Evolutionary conservation across 2,113 vertebrate genomes (phyloP).

Genomic region (Symphodus melops): DNA sequence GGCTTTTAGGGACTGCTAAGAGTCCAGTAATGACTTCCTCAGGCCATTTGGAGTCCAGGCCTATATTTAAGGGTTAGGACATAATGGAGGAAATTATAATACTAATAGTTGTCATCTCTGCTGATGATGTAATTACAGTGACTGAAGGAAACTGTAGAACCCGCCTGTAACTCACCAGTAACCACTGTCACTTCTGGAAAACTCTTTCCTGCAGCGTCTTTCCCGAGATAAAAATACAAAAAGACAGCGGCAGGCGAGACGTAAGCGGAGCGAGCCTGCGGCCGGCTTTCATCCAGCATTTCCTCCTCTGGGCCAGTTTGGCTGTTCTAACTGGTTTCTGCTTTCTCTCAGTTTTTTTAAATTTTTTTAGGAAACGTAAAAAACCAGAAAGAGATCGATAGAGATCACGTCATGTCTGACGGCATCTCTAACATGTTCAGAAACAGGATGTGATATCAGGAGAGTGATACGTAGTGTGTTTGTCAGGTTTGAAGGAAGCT

Average conservation of each 20-base stretch:
- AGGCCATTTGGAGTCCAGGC: conserved; percentile 20
- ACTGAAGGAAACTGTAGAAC: conserved; percentile 37
- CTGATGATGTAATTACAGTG: conserved; percentile 34
- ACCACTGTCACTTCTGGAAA: conserved; percentile 45
- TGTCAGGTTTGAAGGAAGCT: conserved; percentile 10
- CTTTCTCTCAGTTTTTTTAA: conserved; percentile 34
- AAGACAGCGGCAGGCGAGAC: conserved; percentile 32
- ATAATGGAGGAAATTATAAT: conserved; percentile 27
- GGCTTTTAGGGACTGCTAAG: conserved; percentile 6
- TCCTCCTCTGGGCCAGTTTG: conserved; percentile 15
- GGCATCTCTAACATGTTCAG: conserved; percentile 21
- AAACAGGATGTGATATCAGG: background rate
- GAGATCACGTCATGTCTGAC: conserved; percentile 21
- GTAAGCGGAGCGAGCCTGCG: conserved; percentile 17
- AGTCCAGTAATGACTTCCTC: conserved; percentile 38
- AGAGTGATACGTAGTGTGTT: conserved; percentile 5
- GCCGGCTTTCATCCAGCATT: conserved; percentile 29
- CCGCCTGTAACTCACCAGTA: conserved; percentile 45
- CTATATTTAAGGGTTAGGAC: conserved; percentile 20
- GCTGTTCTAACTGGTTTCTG: background rate
- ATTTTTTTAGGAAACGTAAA: conserved; percentile 20
- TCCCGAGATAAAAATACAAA: conserved; percentile 26
- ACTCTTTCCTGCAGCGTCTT: conserved; percentile 15
- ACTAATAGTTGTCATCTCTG: conserved; percentile 29
- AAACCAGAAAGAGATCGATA: conserved; percentile 20